Base-by-base conservation (phyloP, 2,113 vertebrate species). In the Leptobrachium ailaonicum region DNA sequence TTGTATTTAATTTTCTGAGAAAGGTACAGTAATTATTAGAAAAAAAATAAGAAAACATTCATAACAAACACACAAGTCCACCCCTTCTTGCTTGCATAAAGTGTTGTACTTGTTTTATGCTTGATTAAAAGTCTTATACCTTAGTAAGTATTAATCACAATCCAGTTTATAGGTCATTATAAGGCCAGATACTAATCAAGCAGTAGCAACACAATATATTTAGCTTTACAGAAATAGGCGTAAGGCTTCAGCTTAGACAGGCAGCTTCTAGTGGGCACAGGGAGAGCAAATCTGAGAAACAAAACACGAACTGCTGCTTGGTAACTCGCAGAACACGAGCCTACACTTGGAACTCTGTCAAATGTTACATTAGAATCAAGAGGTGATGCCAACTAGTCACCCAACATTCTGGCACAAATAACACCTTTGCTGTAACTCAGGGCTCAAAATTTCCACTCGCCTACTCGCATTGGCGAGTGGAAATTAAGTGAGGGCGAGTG, bases 141-240 rank as follows among this genome's bases (percentile, higher is more conserved):
- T 76, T 13, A 14, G 20, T 32, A 32, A 32, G 4, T 62, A 62
- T 62, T 66, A 66, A 50, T 64, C 6, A 50, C 42, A 68, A 60
- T 14, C 3, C 64, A 67, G 47, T 10, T 71, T 60, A 74, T 73
- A 74, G 71, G 71, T 68, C 20, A 56, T 50, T 80, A 54, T 69
- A 67, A 74, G 71, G 71, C 71, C 63, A 58, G 11, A 67, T 71
- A 44, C 62, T 67, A 44, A 11, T 56, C 44, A 60, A 68, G 78
- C 20, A 32, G 42, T 42, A 47, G 43, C 20, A 54, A 63, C 58
- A 14, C 53, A 67, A 60, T 80, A 80, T 80, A 68, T 74, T 80
- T 80, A 80, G 78, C 45, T 53, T 20, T 73, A 44, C 71, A 74
- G 14, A 80, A 80, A 80, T 80, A 74, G 62, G n/a, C 71, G 53